phyloP scores from a whole-genome alignment of 1,140 invertebrate species.

The Trichomalopsis sarcophagae region DNA sequence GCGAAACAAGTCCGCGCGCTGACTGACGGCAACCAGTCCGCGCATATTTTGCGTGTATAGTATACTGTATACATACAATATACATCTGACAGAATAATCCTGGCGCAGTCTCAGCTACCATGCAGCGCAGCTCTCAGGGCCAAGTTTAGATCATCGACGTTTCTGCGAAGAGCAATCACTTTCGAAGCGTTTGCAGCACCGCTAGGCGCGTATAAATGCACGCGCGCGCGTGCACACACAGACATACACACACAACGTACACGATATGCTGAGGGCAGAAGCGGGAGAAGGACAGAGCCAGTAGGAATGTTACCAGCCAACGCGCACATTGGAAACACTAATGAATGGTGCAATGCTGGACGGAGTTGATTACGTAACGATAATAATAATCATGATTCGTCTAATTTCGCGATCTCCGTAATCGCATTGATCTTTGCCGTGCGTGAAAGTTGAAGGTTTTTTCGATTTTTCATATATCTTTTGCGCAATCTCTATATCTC shows the following conservation, averaged over 20 bases:
- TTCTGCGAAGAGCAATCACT: constrained; percentile 44
- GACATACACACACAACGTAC: neutral
- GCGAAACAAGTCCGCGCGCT: neutral
- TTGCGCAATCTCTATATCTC: constrained; percentile 22
- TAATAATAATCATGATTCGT: constrained; percentile 42
- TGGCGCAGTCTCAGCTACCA: neutral
- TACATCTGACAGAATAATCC: constrained; percentile 27
- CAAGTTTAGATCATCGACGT: constrained; percentile 64
- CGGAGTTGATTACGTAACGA: constrained; percentile 29
- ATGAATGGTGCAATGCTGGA: constrained; percentile 30
- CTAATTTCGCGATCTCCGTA: constrained; percentile 42
- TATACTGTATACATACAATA: neutral
- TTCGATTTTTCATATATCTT: constrained; percentile 9
- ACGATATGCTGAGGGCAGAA: neutral
- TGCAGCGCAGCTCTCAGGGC: constrained; percentile 54
- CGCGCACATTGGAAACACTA: constrained; percentile 22
- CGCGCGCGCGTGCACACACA: neutral
- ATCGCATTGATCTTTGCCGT: constrained; percentile 40
- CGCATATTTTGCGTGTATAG: neutral
- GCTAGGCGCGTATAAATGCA: neutral
- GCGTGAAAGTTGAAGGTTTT: constrained; percentile 41
- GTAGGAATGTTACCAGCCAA: neutral
- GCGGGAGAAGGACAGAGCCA: neutral
- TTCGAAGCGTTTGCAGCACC: neutral
- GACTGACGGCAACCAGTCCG: neutral